phyloP scores from a whole-genome alignment of 2,113 vertebrate species.

The Triplophysa tibetana region DNA sequence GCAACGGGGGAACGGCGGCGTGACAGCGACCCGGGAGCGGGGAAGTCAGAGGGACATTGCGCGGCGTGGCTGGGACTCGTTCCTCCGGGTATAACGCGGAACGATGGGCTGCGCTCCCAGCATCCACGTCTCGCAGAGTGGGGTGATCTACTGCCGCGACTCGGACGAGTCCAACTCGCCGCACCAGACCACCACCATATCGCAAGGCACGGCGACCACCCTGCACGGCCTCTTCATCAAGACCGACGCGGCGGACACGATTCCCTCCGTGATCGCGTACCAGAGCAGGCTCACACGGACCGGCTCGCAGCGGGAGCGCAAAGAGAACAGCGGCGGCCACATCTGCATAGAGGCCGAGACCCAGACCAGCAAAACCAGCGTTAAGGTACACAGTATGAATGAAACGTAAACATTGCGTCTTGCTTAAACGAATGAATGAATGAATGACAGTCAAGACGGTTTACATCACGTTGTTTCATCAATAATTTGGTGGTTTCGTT shows the following conservation, averaged over 20 bases:
- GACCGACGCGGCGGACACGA: constrained; percentile 87
- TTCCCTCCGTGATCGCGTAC: constrained; percentile 82
- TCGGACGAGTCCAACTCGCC: constrained; percentile 93
- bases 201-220: constrained; percentile 83
- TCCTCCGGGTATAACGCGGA: constrained; percentile 60
- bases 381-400: constrained; percentile 73
- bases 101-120: constrained; percentile 95
- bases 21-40: constrained; percentile 47
- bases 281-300: constrained; percentile 77
- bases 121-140: constrained; percentile 97
- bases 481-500: background rate
- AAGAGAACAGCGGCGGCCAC: constrained; percentile 71
- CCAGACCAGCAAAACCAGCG: constrained; percentile 83
- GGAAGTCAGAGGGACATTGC: constrained; percentile 37
- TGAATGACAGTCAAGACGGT: constrained; percentile 6
- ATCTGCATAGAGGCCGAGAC: constrained; percentile 88
- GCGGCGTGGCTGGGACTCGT: constrained; percentile 54
- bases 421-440: background rate
- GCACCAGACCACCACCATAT: constrained; percentile 85
- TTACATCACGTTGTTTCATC: background rate
- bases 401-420: background rate
- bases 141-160: constrained; percentile 96
- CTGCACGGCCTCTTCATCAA: constrained; percentile 89
- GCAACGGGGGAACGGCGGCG: constrained; percentile 49
- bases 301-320: constrained; percentile 74